Conservation (phyloP, 2,113 vertebrate genomes). For the Clupea harengus region DNA sequence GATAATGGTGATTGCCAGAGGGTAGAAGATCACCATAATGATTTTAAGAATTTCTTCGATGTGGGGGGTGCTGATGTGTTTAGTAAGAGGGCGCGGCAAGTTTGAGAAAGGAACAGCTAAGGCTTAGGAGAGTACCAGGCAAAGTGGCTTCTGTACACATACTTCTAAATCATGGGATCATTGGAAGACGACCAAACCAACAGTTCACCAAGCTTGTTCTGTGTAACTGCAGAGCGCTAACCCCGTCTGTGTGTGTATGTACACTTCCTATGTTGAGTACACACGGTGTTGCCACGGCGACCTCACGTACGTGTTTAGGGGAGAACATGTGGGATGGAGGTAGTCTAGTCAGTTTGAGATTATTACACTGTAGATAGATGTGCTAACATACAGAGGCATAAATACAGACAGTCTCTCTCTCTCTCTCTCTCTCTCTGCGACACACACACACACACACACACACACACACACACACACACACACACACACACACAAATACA, state of each 20-base stretch:
- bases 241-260: not conserved
- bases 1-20: not conserved
- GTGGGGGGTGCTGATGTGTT: not conserved
- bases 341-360: not conserved
- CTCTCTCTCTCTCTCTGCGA: not conserved
- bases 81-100: not conserved
- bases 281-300: not conserved
- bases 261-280: not conserved
- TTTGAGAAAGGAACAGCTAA: no score
- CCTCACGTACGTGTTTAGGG: not conserved
- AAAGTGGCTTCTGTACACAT: not conserved
- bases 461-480: no score
- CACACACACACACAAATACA: not conserved
- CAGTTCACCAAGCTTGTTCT: not conserved
- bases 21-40: not conserved
- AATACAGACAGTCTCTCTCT: no score
- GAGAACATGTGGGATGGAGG: not conserved
- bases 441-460: not conserved
- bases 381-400: no score
- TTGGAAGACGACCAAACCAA: no score
- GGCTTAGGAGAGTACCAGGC: not conserved
- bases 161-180: no score
- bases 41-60: no score
- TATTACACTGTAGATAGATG: not conserved
- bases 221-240: not conserved